Conservation (phyloP, 53 echinoderm and acorn worm species). For the Hippasteria phrygiana region DNA sequence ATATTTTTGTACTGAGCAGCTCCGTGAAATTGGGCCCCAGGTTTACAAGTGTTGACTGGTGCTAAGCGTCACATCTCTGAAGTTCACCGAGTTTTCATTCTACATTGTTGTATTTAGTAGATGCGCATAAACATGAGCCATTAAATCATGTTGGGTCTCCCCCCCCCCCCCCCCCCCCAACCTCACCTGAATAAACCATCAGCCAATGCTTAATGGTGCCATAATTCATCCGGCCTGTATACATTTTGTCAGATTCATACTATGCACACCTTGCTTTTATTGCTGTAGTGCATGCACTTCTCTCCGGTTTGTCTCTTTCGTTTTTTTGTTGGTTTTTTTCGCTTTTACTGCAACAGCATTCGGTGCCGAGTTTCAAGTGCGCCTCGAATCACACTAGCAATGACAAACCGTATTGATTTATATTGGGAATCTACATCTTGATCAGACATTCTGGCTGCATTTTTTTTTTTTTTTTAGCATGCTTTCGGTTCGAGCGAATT, state of each 20-base stretch:
- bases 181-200: constrained; percentile 55
- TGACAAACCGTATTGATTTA: constrained; percentile 32
- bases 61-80: not conserved
- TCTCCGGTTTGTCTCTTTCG: not conserved
- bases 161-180: constrained; percentile 33
- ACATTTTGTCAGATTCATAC: constrained; percentile 42
- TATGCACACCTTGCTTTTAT: constrained; percentile 55
- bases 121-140: constrained; percentile 37
- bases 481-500: not conserved
- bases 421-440: constrained; percentile 10
- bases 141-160: constrained; percentile 26
- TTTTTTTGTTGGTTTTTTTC: not conserved
- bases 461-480: not conserved
- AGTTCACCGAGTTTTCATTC: constrained; percentile 12
- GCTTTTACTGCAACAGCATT: not conserved
- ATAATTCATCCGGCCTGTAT: constrained; percentile 46
- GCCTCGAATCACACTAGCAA: not conserved
- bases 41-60: not conserved
- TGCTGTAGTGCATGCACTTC: not conserved
- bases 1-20: not conserved
- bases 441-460: constrained; percentile 40
- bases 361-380: constrained; percentile 37
- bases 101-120: not conserved
- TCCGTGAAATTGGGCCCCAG: not conserved
- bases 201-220: constrained; percentile 48